A percentile compares a stretch with the other conserved stretches of the same genome.
Conservation (phyloP, 1,140 invertebrate species). For the Cardiocondyla obscurior region DNA sequence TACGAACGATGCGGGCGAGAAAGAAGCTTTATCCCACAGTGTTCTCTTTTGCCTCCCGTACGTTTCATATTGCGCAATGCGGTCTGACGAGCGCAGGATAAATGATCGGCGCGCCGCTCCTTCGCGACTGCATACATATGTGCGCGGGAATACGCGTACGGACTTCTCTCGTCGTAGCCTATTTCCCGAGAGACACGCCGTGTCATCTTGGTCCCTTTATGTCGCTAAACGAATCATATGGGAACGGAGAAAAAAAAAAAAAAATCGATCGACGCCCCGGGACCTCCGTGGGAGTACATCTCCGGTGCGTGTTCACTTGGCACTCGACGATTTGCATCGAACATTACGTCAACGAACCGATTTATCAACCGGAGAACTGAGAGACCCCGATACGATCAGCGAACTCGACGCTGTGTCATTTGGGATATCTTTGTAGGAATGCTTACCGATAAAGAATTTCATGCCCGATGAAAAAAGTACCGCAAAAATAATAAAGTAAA, state of each 20-base stretch:
- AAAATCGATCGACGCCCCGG: constrained; percentile 49
- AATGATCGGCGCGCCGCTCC: constrained; percentile 57
- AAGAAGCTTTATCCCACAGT: neutral
- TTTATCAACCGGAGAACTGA: constrained; percentile 41
- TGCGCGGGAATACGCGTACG: neutral
- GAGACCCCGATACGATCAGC: constrained; percentile 62
- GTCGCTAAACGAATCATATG: constrained; percentile 9
- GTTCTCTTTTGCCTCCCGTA: constrained; percentile 54
- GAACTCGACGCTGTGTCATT: neutral
- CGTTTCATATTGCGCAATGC: constrained; percentile 71
- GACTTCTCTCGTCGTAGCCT: neutral
- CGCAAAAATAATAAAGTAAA: no score
- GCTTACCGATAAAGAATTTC: neutral
- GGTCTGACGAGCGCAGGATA: constrained; percentile 50
- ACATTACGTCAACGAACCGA: constrained; percentile 50
- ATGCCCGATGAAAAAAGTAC: no score
- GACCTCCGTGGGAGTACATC: constrained; percentile 44
- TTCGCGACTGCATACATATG: neutral
- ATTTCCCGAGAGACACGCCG: neutral
- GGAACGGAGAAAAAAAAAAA: no score
- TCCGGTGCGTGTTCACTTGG: constrained; percentile 53
- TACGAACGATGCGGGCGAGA: constrained; percentile 26
- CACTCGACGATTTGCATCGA: constrained; percentile 65
- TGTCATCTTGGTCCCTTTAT: constrained; percentile 46
- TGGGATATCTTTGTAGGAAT: neutral